Evolutionary conservation across 2,797 vertebrate species (phyloP).

Genomic region (Chelon labrosus): DNA sequence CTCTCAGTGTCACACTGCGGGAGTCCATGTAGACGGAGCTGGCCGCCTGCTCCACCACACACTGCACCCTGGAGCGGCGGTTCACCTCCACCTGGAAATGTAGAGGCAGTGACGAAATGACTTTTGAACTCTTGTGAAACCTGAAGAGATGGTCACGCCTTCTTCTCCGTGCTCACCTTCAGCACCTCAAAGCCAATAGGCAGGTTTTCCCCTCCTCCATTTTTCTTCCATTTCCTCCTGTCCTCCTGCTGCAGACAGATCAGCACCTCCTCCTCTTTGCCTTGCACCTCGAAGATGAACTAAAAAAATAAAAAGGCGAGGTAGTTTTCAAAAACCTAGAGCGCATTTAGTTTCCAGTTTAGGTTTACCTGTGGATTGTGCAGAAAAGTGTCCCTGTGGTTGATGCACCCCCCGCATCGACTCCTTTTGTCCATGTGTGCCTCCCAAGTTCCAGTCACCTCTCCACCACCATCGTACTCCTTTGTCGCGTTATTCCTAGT

Average conservation of each 20-base stretch:
- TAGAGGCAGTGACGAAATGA: neutral
- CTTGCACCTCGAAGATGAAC: slow-evolving; percentile 86
- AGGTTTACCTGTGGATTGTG: slow-evolving; percentile 86
- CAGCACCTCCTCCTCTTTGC: slow-evolving; percentile 82
- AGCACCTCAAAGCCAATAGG: slow-evolving; percentile 89
- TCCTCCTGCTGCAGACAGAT: slow-evolving; percentile 90
- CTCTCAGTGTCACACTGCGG: slow-evolving; percentile 85
- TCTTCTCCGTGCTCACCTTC: slow-evolving; percentile 70
- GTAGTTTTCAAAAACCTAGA: neutral
- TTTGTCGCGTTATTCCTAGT: slow-evolving; percentile 10
- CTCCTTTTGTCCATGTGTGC: slow-evolving; percentile 79
- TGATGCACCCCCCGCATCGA: slow-evolving; percentile 88
- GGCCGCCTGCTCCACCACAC: slow-evolving; percentile 81
- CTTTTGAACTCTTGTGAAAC: neutral
- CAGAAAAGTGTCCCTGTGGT: slow-evolving; percentile 87
- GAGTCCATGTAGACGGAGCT: slow-evolving; percentile 90
- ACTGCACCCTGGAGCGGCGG: slow-evolving; percentile 84
- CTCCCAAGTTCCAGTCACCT: slow-evolving; percentile 55
- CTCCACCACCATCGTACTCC: slow-evolving; percentile 5
- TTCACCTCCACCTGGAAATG: slow-evolving; percentile 86
- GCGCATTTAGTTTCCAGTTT: neutral
- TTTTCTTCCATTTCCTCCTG: slow-evolving; percentile 80
- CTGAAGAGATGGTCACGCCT: neutral
- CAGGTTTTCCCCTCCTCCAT: slow-evolving; percentile 86
- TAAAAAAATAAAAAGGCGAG: slow-evolving; percentile 33